Conservation (phyloP, 1,140 invertebrate species). For the Drosophila tsacasi region DNA sequence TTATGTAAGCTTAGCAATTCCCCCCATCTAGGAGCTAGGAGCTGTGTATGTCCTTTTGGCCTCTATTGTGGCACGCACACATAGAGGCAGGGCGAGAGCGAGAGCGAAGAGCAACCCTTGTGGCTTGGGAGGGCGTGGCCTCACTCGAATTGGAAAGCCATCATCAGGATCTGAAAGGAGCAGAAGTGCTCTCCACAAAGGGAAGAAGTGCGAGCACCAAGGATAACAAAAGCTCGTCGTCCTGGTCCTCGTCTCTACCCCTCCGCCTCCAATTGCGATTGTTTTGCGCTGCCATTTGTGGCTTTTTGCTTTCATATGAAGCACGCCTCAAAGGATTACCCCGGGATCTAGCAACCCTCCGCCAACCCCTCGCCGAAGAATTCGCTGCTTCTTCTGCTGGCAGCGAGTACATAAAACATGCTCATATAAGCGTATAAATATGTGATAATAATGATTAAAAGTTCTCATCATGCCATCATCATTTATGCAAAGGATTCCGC, state of each 20-base stretch:
- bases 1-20: constrained; percentile 60
- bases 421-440: constrained; percentile 85
- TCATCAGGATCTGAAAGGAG: constrained; percentile 55
- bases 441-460: constrained; percentile 85
- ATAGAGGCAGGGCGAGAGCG: constrained; percentile 16
- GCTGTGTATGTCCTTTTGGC: constrained; percentile 63
- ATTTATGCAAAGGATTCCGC: constrained; percentile 84
- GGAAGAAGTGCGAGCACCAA: constrained; percentile 77
- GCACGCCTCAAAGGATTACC: constrained; percentile 78
- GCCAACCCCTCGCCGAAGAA: constrained; percentile 23
- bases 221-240: constrained; percentile 66
- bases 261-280: constrained; percentile 36
- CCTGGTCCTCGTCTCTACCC: neutral
- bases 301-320: constrained; percentile 79
- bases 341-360: constrained; percentile 17
- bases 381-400: constrained; percentile 31
- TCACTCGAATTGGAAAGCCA: constrained; percentile 74
- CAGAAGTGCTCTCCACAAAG: constrained; percentile 70
- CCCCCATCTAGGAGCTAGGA: constrained; percentile 8
- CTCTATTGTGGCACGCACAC: constrained; percentile 55
- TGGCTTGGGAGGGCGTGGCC: constrained; percentile 69
- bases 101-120: constrained; percentile 69
- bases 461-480: constrained; percentile 83
- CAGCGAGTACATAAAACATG: constrained; percentile 85
- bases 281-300: constrained; percentile 84